Percentiles rank a stretch among this genome's conserved stretches.
Evolutionary conservation across 1,140 invertebrate species (phyloP).

Genomic region (Pogonomyrmex barbatus): DNA sequence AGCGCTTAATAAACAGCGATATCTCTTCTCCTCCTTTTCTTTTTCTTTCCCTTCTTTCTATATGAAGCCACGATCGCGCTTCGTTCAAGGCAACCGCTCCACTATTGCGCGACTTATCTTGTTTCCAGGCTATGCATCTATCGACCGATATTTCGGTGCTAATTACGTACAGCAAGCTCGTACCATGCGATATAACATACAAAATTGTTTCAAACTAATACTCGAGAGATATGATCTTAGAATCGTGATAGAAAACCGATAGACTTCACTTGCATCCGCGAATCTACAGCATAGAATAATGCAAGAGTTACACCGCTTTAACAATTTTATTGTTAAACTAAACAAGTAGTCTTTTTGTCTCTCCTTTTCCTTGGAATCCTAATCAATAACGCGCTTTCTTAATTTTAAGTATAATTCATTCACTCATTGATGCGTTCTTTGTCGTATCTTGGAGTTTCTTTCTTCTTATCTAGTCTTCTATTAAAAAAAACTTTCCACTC

Average conservation of each 20-base stretch:
- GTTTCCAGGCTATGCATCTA: constrained; percentile 62
- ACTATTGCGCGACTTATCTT: constrained; percentile 62
- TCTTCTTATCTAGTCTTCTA: background rate
- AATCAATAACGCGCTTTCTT: background rate
- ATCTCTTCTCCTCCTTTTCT: no score
- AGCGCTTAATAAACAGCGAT: background rate
- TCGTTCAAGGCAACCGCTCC: constrained; percentile 64
- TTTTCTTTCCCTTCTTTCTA: background rate
- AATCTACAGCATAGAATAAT: background rate
- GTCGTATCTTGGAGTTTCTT: background rate
- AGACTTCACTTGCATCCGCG: background rate
- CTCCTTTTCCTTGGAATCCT: background rate
- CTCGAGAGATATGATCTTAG: constrained; percentile 11
- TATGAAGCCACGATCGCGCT: constrained; percentile 61
- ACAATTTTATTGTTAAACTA: background rate
- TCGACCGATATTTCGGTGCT: constrained; percentile 61
- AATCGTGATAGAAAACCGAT: background rate
- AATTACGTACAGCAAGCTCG: constrained; percentile 14
- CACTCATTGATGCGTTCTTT: background rate
- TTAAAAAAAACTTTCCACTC: background rate
- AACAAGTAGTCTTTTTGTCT: background rate
- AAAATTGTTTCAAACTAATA: background rate
- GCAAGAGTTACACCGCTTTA: background rate
- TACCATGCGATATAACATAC: background rate
- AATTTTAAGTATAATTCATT: background rate